These are phyloP conservation scores for Indicator maculatus DNA, from an alignment of 2,113 vertebrate genomes.

Conservation along the genomic window DNA sequence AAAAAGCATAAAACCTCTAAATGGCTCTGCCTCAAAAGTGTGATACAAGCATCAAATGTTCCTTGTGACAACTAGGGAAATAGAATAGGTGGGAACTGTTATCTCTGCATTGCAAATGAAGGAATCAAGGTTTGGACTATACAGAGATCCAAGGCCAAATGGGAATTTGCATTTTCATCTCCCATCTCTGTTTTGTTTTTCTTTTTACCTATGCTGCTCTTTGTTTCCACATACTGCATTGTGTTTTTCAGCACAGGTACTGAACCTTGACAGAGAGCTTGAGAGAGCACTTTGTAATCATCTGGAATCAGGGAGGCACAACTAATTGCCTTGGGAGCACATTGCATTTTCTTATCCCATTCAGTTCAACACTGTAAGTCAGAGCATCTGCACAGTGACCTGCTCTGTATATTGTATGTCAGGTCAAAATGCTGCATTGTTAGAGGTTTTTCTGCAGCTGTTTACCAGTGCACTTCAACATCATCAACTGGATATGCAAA, in stretches of 20 bases:
- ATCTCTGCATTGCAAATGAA: background rate
- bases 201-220: background rate
- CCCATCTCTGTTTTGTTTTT: background rate
- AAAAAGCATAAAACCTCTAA: background rate
- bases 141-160: background rate
- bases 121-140: background rate
- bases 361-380: background rate
- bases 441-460: background rate
- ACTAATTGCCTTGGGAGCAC: background rate
- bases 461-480: background rate
- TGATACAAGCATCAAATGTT: background rate
- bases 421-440: background rate
- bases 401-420: rapidly evolving
- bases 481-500: background rate
- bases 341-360: background rate
- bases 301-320: background rate
- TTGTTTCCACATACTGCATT: background rate
- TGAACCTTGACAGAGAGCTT: background rate
- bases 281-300: background rate
- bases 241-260: background rate
- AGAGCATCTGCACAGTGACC: background rate
- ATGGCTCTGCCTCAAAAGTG: background rate
- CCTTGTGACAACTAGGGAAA: background rate
- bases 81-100: background rate
- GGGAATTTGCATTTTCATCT: background rate